phyloP scores from a whole-genome alignment of 2,797 vertebrate species.

The Tauraco hartlaubi region DNA sequence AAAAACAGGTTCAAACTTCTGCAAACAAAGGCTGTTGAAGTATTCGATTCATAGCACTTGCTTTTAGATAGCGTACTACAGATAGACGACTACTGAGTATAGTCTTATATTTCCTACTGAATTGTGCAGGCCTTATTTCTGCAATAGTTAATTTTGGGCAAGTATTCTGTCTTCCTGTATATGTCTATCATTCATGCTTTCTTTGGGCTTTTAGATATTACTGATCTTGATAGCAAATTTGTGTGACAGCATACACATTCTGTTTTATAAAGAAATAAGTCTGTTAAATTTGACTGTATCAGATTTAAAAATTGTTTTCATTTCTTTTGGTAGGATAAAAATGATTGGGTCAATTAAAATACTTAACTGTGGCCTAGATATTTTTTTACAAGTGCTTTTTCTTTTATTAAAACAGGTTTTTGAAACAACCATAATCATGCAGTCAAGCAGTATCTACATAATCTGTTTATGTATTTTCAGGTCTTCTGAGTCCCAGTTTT shows the following conservation, averaged over 20 bases:
- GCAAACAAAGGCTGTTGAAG: background rate
- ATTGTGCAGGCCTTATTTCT: background rate
- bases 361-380: background rate
- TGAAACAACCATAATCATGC: background rate
- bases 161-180: background rate
- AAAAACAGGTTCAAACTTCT: background rate
- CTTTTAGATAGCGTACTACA: background rate
- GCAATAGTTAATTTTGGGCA: background rate
- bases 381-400: background rate
- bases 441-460: background rate
- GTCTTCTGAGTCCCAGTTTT: background rate
- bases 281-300: background rate
- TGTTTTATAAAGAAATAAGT: background rate
- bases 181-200: background rate
- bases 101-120: background rate
- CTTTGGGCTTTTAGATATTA: background rate
- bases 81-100: background rate
- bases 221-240: background rate
- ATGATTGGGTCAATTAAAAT: background rate
- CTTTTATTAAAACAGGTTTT: background rate
- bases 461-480: background rate
- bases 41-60: accelerated
- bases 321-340: background rate
- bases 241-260: background rate
- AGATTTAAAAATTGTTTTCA: no score